Conservation (phyloP, 2,113 vertebrate genomes). For the Pomatostomus ruficeps region DNA sequence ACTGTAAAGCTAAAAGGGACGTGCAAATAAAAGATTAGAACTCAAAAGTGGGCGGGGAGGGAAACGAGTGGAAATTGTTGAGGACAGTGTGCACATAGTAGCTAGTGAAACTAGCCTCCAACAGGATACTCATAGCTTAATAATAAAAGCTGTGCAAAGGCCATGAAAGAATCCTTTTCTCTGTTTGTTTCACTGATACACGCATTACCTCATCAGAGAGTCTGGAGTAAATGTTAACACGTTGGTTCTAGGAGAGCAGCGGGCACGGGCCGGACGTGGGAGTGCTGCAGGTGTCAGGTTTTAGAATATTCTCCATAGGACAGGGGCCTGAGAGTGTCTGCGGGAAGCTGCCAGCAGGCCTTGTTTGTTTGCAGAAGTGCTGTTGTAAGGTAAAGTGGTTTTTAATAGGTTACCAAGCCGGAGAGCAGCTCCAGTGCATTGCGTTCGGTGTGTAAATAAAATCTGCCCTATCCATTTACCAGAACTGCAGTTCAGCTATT, state of each 20-base stretch:
- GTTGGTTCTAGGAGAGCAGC: conserved; percentile 49
- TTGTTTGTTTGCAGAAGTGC: conserved; percentile 20
- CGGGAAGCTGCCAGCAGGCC: conserved; percentile 23
- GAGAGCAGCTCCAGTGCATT: conserved; percentile 35
- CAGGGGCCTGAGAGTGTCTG: conserved; percentile 31
- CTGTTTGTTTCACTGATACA: conserved; percentile 78
- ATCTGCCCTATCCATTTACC: conserved; percentile 48
- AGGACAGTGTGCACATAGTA: conserved; percentile 75
- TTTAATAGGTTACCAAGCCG: conserved; percentile 49
- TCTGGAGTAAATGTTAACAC: conserved; percentile 56
- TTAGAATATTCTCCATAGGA: conserved; percentile 31
- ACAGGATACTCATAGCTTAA: conserved; percentile 78
- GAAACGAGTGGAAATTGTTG: conserved; percentile 71
- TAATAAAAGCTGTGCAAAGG: conserved; percentile 80
- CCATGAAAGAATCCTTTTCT: conserved; percentile 76
- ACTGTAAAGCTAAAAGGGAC: conserved; percentile 98
- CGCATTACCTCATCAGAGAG: conserved; percentile 81
- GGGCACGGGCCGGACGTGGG: neutral
- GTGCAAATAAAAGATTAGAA: conserved; percentile 81
- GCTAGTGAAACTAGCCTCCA: conserved; percentile 79
- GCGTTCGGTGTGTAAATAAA: conserved; percentile 75
- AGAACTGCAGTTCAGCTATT: conserved; percentile 54
- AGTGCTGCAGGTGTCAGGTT: conserved; percentile 12
- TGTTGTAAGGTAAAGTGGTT: conserved; percentile 55
- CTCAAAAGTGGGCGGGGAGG: conserved; percentile 70